Base-by-base conservation (phyloP, 2,888 invertebrate species). In the Flexamia atlantica region DNA sequence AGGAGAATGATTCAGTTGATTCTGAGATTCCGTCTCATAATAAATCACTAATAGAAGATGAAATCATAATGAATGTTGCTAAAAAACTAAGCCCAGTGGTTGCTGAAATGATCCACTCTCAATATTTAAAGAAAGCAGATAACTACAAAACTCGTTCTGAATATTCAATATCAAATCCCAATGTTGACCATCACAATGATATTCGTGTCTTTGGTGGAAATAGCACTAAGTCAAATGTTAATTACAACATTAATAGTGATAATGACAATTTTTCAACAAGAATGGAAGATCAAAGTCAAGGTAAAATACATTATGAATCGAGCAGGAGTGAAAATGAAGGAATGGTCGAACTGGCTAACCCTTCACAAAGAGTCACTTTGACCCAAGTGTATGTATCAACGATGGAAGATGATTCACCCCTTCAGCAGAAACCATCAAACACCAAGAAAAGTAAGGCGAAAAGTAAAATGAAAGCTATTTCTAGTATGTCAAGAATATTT, bases 51-150 rank as follows among this genome's bases (percentile, higher is more conserved):
- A 4, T 64, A 20, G 64, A 64, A 64, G 64, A 64, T 28, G 64
- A 64, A 64, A 64, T 64, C 30, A 4, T 64, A 28, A 64, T 64
- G 7, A 64, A 64, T 28, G 64, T 64, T 28, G 64, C 64, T 5
- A 25, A 17, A 64, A 64, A 64, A 17, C 64, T 64, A 10, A 64
- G 64, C 17, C 64, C 64, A 64, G 28, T 64, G 4, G 28, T 64
- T 64, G 30, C 64, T 64, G 30, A 64, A 64, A 64, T 64, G 1
- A 64, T 64, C 1, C 28, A 25, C 30, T 12, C 9, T 64, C 10
- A 64, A 4, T 30, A 14, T 17, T 20, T 14, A 1, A 53, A 23
- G 20, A 53, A 23, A 20, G 4, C 20, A 23, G 64, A 30, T 14
- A 25, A 28, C 1, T 14, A 20, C 25, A 25, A 57, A 57, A 57